Percentiles rank a stretch among this genome's conserved stretches.
phyloP scores from a whole-genome alignment of 2,797 vertebrate species.

The Notolabrus celidotus region DNA sequence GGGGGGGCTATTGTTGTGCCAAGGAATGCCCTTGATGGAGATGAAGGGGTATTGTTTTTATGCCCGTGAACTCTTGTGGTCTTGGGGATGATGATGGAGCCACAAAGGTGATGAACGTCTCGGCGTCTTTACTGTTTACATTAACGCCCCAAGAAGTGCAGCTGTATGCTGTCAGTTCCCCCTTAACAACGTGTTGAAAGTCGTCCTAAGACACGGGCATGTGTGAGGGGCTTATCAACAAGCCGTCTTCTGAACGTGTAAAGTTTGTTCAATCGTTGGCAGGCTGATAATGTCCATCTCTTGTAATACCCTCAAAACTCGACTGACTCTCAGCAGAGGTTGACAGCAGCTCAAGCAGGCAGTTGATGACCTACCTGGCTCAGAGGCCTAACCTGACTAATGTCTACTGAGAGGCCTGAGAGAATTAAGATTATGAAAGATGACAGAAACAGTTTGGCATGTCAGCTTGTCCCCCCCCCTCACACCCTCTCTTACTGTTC shows the following conservation, averaged over 20 bases:
- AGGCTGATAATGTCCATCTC: conserved; percentile 15
- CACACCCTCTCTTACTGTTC: conserved; percentile 46
- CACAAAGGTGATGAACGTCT: conserved; percentile 42
- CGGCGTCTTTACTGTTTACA: conserved; percentile 44
- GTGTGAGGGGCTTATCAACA: conserved; percentile 38
- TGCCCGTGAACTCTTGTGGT: conserved; percentile 72
- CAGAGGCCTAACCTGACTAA: conserved; percentile 55
- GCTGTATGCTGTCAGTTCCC: conserved; percentile 25
- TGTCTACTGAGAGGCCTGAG: conserved; percentile 60
- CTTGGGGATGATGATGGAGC: conserved; percentile 59
- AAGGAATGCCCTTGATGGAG: conserved; percentile 84
- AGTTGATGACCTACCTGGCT: conserved; percentile 47
- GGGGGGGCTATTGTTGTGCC: conserved; percentile 81
- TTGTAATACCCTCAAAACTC: conserved; percentile 35
- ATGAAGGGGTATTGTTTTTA: conserved; percentile 77
- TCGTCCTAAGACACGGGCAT: conserved; percentile 31
- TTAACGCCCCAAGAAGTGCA: conserved; percentile 9
- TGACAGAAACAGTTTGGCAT: conserved; percentile 54
- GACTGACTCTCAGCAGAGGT: conserved; percentile 37
- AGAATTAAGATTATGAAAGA: conserved; percentile 56
- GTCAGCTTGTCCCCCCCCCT: conserved; percentile 44
- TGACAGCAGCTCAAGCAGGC: no score
- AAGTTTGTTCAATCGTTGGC: conserved; percentile 60
- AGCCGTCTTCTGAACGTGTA: conserved; percentile 37
- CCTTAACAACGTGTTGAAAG: conserved; percentile 56